Evolutionary conservation across 2,888 invertebrate genomes (phyloP).

Genomic region (Dasypolia templi): DNA sequence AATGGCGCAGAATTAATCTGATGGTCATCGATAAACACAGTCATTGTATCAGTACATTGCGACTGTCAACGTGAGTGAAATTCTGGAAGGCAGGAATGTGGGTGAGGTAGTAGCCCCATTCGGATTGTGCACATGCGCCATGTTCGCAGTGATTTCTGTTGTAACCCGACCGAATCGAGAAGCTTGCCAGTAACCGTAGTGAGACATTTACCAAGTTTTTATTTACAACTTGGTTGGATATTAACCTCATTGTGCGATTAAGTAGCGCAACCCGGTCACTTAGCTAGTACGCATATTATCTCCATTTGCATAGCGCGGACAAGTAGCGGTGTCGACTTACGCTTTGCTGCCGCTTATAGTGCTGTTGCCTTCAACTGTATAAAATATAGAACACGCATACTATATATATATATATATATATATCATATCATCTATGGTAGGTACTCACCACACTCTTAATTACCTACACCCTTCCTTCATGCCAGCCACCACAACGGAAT

Average conservation of each 20-base stretch:
- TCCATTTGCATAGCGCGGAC: slow-evolving; percentile 88
- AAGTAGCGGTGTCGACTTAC: slow-evolving; percentile 86
- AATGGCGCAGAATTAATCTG: slow-evolving; percentile 61
- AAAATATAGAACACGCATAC: slow-evolving; percentile 71
- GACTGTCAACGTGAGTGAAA: slow-evolving; percentile 86
- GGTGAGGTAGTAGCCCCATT: slow-evolving; percentile 88
- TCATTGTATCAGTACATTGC: slow-evolving; percentile 79
- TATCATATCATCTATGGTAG: slow-evolving; percentile 23
- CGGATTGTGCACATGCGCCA: slow-evolving; percentile 86
- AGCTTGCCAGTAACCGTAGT: slow-evolving; percentile 71
- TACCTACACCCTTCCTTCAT: not conserved
- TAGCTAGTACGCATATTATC: slow-evolving; percentile 86
- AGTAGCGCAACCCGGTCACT: slow-evolving; percentile 87
- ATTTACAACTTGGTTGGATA: slow-evolving; percentile 81
- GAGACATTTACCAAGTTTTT: slow-evolving; percentile 76
- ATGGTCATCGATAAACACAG: slow-evolving; percentile 74
- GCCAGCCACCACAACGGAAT: not conserved
- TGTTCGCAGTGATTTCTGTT: slow-evolving; percentile 83
- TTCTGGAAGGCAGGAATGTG: slow-evolving; percentile 89
- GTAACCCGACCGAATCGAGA: slow-evolving; percentile 80
- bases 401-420: no score
- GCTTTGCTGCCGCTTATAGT: slow-evolving; percentile 79
- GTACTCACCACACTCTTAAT: slow-evolving; percentile 6
- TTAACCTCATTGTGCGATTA: slow-evolving; percentile 85
- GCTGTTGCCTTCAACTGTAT: slow-evolving; percentile 75